Base-by-base conservation (phyloP, 1,140 invertebrate genomes). In the Drosophila saltans region DNA sequence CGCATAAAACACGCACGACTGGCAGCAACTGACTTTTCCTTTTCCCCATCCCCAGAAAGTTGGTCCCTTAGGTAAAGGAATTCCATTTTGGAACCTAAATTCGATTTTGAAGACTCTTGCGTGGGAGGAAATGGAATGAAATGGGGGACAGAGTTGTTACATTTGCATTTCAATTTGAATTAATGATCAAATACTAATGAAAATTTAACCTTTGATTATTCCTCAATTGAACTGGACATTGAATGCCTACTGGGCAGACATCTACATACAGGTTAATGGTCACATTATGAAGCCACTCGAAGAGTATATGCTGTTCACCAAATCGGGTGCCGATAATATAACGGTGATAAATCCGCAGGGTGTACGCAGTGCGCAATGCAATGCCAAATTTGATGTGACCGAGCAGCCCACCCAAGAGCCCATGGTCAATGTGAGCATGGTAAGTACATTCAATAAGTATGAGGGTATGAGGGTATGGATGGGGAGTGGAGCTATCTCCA, bases 301-400 rank as follows among this genome's bases (percentile, higher is more conserved):
- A 92, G 97, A 97, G 86, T 97, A 97, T 90, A 97, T 97, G 96
- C 92, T 97, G 5, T 97, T 97, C 91, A 97, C 95, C 2, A 96
- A 96, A 79, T 95, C 95, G 39, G 96, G 95, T 56, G 94, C 96
- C 58, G 96, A 97, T 85, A 96, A 96, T 56, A 96, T 97, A 16
- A 95, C 96, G 66, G 96, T 96, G 3, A 96, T 96, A 11, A 97
- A 96, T 91, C 95, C 96, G 1, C 96, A 96, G 69, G 96, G 96
- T n/a, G 95, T 97, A 1, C 93, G 96, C 79, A 96, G 96, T 89
- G 96, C 96, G 3, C 96, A 97, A 77, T 97, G 96, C 92, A 96
- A 94, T 61, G 93, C 96, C 0, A 94, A 95, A 73, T 97, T 97
- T 81, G 95, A 96, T 89, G 92, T 93, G 81, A 94, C 92, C 74